These are phyloP conservation scores for Furcula furcula DNA, from an alignment of 2,888 invertebrate genomes.

Conservation along the genomic window DNA sequence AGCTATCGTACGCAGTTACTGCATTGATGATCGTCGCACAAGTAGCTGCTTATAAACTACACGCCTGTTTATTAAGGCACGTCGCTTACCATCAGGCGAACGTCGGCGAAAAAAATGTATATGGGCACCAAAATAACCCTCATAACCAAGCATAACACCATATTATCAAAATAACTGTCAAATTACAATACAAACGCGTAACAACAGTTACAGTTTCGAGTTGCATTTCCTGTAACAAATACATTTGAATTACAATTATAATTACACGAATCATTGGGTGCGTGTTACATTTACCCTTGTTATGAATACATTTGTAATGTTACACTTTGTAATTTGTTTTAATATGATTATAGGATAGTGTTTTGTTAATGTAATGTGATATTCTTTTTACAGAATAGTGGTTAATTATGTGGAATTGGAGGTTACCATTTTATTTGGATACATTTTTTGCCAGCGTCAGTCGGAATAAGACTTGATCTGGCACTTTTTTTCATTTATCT, in stretches of 20 bases:
- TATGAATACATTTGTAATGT: constrained; percentile 18
- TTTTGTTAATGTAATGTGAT: constrained; percentile 15
- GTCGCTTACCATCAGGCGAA: too few species aligned
- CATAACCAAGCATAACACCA: neutral
- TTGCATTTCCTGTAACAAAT: constrained; percentile 33
- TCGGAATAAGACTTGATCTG: too few species aligned
- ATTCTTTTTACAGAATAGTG: constrained; percentile 16
- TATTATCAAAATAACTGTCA: neutral
- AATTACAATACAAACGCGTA: neutral
- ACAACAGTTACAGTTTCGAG: constrained; percentile 24
- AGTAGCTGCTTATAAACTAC: too few species aligned
- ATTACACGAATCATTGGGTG: constrained; percentile 23
- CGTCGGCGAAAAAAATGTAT: too few species aligned
- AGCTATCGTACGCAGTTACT: too few species aligned
- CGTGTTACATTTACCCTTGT: constrained; percentile 12
- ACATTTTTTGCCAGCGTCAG: too few species aligned
- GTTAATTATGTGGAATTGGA: too few species aligned
- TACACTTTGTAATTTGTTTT: constrained; percentile 22
- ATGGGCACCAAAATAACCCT: neutral
- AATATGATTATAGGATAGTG: constrained; percentile 8
- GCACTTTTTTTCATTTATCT: too few species aligned
- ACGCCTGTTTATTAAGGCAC: too few species aligned
- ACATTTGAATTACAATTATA: constrained; percentile 16
- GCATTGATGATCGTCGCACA: too few species aligned
- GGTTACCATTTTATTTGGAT: too few species aligned